Base-by-base conservation (phyloP, 2,113 vertebrate genomes). In the Vidua macroura region DNA sequence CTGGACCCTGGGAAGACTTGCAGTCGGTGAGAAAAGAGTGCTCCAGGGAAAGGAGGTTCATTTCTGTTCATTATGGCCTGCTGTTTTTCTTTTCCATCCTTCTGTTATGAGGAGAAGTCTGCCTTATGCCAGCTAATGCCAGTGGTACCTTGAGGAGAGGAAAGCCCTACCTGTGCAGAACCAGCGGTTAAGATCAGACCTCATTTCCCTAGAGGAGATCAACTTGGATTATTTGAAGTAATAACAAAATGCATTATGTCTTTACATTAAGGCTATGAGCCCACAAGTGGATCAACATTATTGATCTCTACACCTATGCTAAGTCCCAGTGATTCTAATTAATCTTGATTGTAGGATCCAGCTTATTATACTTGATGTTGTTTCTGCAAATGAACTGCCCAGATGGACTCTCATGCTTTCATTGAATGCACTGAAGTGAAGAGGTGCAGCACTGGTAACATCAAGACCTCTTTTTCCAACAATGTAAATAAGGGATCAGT, bases 251-350 rank as follows among this genome's bases (percentile, higher is more conserved):
- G 56, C 73, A 90, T 60, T 70, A 55, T 94, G 64, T 12, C 83
- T 96, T 93, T 93, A 60, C 68, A 75, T 86, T 90, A 97, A 94
- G 66, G 83, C 83, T 93, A 3, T 92, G 80, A 96, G 95, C 80
- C 68, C 69, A 43, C 85, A 92, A 94, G 80, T 86, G 68, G 88
- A 96, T 96, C 82, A 91, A 28, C 76, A 9, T 62, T 84, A 48
- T 90, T 2, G 28, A 95, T 96, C 60, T 88, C 76, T 96, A 88
- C 59, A 81, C 66, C 76, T 86, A 16, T 88, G 69, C 56, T 84
- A 88, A 93, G 73, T 72, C 88, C 23, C 41, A 69, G 49, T 94
- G 93, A 95, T 86, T 92, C 49, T 94, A 79, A 96, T 94, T 90
- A 46, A 90, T 93, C 73, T 84, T 82, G 76, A 93, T 96, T 86